Evolutionary conservation across 1,140 invertebrate genomes (phyloP).

Genomic region (Magallana ariakensis): DNA sequence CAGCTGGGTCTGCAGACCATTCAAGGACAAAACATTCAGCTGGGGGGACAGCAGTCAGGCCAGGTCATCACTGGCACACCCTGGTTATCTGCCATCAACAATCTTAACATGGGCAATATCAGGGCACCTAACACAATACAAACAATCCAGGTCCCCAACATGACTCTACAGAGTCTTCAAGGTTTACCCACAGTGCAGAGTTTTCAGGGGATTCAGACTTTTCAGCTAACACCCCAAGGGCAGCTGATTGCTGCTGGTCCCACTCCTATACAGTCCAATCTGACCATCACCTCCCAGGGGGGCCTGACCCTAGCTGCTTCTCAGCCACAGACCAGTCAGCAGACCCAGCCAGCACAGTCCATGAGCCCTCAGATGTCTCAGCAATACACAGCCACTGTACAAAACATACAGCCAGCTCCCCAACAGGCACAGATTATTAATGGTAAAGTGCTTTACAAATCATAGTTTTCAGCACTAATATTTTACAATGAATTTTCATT

Average conservation of each 20-base stretch:
- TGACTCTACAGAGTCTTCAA: slow-evolving; percentile 64
- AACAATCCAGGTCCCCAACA: slow-evolving; percentile 76
- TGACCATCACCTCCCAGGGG: slow-evolving; percentile 66
- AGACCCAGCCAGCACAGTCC: slow-evolving; percentile 70
- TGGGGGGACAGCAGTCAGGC: slow-evolving; percentile 49
- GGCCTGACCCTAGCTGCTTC: slow-evolving; percentile 47
- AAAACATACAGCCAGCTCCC: slow-evolving; percentile 40
- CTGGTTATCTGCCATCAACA: slow-evolving; percentile 47
- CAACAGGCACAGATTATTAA: slow-evolving; percentile 3
- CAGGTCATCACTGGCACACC: slow-evolving; percentile 65
- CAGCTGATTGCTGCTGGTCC: slow-evolving; percentile 72
- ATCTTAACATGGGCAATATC: slow-evolving; percentile 59
- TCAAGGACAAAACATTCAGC: slow-evolving; percentile 52
- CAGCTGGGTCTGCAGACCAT: slow-evolving; percentile 54
- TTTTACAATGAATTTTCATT: no score
- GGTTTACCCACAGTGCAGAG: slow-evolving; percentile 56
- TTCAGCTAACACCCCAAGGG: slow-evolving; percentile 67
- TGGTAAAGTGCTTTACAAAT: background rate
- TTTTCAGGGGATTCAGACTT: slow-evolving; percentile 51
- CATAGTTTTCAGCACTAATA: no score
- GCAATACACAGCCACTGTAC: slow-evolving; percentile 56
- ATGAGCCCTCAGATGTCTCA: slow-evolving; percentile 63
- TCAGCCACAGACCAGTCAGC: slow-evolving; percentile 72
- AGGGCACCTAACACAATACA: slow-evolving; percentile 68
- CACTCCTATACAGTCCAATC: slow-evolving; percentile 66